Evolutionary conservation across 2,797 vertebrate species (phyloP).

Genomic region (Tadarida brasiliensis): DNA sequence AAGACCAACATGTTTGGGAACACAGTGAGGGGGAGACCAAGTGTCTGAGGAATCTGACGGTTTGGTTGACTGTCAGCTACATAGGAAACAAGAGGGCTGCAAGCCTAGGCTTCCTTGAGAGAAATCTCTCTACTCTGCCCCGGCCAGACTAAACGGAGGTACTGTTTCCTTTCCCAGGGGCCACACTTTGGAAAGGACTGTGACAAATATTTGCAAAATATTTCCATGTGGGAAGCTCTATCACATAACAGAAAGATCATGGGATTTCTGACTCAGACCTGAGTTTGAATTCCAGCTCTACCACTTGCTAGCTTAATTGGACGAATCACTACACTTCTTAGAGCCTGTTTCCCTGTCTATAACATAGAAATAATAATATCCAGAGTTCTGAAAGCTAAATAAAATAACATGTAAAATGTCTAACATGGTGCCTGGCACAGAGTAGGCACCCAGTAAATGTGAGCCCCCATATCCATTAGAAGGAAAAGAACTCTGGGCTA

Average conservation of each 20-base stretch:
- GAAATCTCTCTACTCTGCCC: background rate
- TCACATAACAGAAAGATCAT: constrained; percentile 16
- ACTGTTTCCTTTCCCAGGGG: background rate
- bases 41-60: constrained; percentile 20
- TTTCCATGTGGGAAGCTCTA: background rate
- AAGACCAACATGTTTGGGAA: background rate
- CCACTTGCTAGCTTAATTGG: background rate
- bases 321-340: constrained; percentile 33
- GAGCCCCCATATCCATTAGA: background rate
- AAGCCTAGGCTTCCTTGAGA: background rate
- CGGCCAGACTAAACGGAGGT: background rate
- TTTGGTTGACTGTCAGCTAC: background rate
- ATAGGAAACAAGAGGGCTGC: background rate
- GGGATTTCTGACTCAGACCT: constrained; percentile 37
- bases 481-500: constrained; percentile 17
- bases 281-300: constrained; percentile 55
- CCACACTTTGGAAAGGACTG: background rate
- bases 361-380: constrained; percentile 34
- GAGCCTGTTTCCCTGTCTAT: constrained; percentile 36
- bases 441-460: background rate
- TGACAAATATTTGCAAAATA: constrained; percentile 45
- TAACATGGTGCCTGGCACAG: background rate
- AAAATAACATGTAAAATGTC: constrained; percentile 10
- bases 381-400: constrained; percentile 57
- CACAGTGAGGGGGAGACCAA: background rate